Conservation (phyloP, 2,113 vertebrate species). For the Vulpes lagopus region DNA sequence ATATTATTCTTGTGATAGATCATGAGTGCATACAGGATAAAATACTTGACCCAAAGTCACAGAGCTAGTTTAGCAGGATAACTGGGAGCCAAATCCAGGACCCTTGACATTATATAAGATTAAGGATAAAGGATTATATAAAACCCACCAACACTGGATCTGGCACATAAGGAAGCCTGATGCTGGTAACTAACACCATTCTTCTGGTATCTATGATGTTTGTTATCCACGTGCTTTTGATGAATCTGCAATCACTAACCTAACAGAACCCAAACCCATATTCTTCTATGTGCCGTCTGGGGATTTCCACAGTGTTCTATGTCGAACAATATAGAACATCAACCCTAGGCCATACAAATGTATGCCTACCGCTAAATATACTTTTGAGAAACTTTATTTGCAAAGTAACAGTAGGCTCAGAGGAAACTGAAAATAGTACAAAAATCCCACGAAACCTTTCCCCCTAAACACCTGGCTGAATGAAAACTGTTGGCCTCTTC, state of each 20-base stretch:
- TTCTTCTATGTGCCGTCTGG: background rate
- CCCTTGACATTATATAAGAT: background rate
- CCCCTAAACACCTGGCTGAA: background rate
- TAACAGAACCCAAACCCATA: background rate
- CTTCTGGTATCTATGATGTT: background rate
- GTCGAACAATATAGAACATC: background rate
- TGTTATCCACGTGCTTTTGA: background rate
- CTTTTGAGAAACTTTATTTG: background rate
- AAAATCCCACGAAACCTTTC: background rate
- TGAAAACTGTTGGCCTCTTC: background rate
- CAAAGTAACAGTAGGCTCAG: background rate
- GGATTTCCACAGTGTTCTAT: background rate
- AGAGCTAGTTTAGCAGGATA: background rate
- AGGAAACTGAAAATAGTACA: background rate
- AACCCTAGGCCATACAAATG: background rate
- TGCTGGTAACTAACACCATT: background rate
- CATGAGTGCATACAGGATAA: background rate
- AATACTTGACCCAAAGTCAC: background rate
- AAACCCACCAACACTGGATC: background rate
- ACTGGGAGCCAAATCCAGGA: background rate
- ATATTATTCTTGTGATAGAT: background rate
- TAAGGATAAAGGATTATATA: background rate
- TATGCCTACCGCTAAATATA: background rate
- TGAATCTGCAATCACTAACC: background rate
- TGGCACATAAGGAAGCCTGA: background rate